Evolutionary conservation across 2,797 vertebrate species (phyloP).

Genomic region (Lemur catta): DNA sequence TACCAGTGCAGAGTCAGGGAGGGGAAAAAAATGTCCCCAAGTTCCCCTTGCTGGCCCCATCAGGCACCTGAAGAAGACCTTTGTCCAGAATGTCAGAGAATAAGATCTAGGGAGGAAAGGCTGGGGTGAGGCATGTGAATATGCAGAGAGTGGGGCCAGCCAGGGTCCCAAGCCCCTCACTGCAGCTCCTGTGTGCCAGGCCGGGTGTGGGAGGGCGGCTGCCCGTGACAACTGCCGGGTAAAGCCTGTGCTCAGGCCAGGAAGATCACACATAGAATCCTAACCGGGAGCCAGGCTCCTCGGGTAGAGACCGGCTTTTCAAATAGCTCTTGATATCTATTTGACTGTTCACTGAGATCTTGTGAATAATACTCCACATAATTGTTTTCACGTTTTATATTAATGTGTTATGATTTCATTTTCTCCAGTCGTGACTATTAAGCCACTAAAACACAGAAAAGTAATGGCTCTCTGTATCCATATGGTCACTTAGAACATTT

Average conservation of each 20-base stretch:
- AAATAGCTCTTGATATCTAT: neutral
- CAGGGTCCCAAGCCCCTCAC: rapidly evolving
- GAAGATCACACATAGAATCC: rapidly evolving
- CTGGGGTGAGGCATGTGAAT: neutral
- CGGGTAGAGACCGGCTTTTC: no score
- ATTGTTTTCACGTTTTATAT: neutral
- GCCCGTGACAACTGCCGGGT: no score
- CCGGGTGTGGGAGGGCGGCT: no score
- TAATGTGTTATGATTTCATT: neutral
- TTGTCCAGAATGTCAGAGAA: neutral
- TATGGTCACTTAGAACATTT: neutral
- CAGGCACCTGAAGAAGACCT: neutral
- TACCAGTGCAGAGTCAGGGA: rapidly evolving
- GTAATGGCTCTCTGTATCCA: neutral
- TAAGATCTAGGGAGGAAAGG: neutral
- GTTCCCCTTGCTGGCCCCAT: rapidly evolving
- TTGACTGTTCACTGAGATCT: neutral
- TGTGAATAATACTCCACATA: neutral
- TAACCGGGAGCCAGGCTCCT: neutral
- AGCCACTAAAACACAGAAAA: neutral
- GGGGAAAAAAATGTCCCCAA: rapidly evolving
- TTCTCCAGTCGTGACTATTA: neutral
- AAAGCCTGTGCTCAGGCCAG: neutral
- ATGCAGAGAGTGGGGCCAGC: neutral
- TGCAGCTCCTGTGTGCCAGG: neutral